A percentile compares a stretch with the other conserved stretches of the same genome.
Conservation (phyloP, 2,113 vertebrate species). For the Gambusia holbrooki region DNA sequence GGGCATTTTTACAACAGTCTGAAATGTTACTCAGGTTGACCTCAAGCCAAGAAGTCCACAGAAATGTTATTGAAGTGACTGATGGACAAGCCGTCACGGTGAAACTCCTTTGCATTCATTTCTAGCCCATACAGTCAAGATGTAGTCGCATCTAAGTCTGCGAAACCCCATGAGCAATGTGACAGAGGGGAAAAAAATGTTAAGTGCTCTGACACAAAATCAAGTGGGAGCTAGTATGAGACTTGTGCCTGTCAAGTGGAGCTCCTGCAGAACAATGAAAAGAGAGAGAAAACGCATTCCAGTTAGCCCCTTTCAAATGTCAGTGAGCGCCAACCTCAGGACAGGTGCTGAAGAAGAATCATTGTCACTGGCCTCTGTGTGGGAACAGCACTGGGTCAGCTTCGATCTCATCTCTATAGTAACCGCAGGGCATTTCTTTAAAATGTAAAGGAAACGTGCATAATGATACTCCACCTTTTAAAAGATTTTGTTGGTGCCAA, state of each 20-base stretch:
- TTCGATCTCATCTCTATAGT: conserved; percentile 68
- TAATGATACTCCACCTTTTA: conserved; percentile 2
- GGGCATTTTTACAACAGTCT: conserved; percentile 12
- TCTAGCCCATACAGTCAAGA: neutral
- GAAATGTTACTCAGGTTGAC: conserved; percentile 29
- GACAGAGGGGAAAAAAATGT: conserved; percentile 7
- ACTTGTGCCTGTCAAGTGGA: conserved; percentile 48
- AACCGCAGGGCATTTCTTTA: conserved; percentile 55
- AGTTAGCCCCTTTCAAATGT: conserved; percentile 55
- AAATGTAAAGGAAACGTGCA: conserved; percentile 53
- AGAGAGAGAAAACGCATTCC: conserved; percentile 23
- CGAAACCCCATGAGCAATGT: conserved; percentile 1
- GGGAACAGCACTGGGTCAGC: conserved; percentile 49
- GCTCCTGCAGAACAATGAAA: conserved; percentile 32
- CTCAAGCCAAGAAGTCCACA: conserved; percentile 9
- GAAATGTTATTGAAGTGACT: neutral
- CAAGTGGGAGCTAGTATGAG: conserved; percentile 28
- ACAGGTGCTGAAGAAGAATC: conserved; percentile 42
- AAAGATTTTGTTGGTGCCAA: neutral
- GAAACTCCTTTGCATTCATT: conserved; percentile 2
- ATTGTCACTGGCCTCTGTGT: conserved; percentile 36
- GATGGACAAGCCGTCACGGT: conserved; percentile 1
- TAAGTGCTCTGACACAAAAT: conserved; percentile 39
- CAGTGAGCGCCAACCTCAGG: conserved; percentile 55
- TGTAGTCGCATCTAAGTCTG: neutral